Evolutionary conservation across 2,888 invertebrate genomes (phyloP).

Genomic region (Lithophane semibrunnea): DNA sequence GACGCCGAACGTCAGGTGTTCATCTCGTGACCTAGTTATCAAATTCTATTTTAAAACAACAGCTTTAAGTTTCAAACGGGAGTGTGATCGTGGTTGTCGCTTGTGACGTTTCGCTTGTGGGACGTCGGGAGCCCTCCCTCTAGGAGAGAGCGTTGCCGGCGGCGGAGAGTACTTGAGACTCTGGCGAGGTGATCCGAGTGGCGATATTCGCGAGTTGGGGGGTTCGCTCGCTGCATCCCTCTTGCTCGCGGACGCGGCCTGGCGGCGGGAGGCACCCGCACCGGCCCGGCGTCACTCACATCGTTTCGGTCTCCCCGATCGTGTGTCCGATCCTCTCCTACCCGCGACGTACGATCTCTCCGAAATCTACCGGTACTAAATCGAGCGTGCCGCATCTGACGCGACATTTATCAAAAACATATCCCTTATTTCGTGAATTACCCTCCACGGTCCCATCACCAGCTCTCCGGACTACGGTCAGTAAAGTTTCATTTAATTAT

Average conservation of each 20-base stretch:
- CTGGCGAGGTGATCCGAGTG: constrained; percentile 85
- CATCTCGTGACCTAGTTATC: constrained; percentile 78
- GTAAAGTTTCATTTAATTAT: constrained; percentile 68
- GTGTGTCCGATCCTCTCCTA: constrained; percentile 89
- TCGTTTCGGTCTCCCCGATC: constrained; percentile 87
- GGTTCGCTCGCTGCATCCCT: constrained; percentile 87
- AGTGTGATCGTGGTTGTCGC: constrained; percentile 63
- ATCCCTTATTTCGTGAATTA: constrained; percentile 73
- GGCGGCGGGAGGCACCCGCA: constrained; percentile 85
- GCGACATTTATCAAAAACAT: constrained; percentile 75
- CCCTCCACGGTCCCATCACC: constrained; percentile 67
- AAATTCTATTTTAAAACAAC: constrained; percentile 76
- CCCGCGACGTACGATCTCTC: constrained; percentile 87
- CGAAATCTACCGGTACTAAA: constrained; percentile 86
- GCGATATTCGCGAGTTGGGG: constrained; percentile 85
- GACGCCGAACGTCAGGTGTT: constrained; percentile 90
- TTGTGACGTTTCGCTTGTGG: constrained; percentile 76
- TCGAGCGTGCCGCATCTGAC: constrained; percentile 79
- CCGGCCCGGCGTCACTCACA: constrained; percentile 86
- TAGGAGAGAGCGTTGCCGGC: constrained; percentile 81
- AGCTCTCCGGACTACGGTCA: constrained; percentile 67
- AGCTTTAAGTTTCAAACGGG: constrained; percentile 74
- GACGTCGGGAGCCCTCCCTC: constrained; percentile 85
- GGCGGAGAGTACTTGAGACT: constrained; percentile 87
- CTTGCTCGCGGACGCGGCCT: constrained; percentile 84